phyloP scores from a whole-genome alignment of 2,113 vertebrate species.

The Aspiorhynchus laticeps region DNA sequence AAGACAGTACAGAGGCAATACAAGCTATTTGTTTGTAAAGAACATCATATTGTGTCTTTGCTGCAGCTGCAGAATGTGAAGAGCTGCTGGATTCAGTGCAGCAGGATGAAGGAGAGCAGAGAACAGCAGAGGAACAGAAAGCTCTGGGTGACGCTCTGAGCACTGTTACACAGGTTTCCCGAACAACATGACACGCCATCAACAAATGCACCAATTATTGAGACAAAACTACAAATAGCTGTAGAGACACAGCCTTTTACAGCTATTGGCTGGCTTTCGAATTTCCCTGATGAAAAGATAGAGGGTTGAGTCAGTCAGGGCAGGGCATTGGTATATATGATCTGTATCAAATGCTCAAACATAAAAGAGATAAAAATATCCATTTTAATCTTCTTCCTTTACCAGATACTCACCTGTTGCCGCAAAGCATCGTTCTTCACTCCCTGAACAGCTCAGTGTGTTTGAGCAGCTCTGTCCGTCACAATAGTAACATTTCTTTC shows the following conservation, averaged over 20 bases:
- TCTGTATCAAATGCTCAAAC: not conserved
- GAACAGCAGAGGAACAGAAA: too few relatives aligned
- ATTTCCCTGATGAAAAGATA: not conserved
- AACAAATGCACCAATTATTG: not conserved
- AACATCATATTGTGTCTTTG: too few relatives aligned
- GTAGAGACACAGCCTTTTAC: not conserved
- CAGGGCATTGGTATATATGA: not conserved
- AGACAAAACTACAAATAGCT: not conserved
- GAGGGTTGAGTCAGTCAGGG: not conserved
- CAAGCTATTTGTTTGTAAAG: too few relatives aligned
- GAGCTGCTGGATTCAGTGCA: too few relatives aligned
- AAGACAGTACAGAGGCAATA: too few relatives aligned
- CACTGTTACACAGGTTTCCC: not conserved
- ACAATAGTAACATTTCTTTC: conserved; percentile 33
- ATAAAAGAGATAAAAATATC: not conserved
- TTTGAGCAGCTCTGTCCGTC: conserved; percentile 33
- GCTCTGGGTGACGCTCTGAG: too few relatives aligned
- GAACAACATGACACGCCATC: not conserved
- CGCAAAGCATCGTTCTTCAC: conserved; percentile 58
- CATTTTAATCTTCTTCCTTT: not conserved
- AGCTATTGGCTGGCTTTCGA: fast-evolving
- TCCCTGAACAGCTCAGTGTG: not conserved
- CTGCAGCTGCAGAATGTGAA: too few relatives aligned
- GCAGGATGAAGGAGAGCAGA: too few relatives aligned
- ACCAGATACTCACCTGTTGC: conserved; percentile 13